These are phyloP conservation scores for Leptothorax acervorum DNA, from an alignment of 2,888 invertebrate genomes.

Conservation along the genomic window DNA sequence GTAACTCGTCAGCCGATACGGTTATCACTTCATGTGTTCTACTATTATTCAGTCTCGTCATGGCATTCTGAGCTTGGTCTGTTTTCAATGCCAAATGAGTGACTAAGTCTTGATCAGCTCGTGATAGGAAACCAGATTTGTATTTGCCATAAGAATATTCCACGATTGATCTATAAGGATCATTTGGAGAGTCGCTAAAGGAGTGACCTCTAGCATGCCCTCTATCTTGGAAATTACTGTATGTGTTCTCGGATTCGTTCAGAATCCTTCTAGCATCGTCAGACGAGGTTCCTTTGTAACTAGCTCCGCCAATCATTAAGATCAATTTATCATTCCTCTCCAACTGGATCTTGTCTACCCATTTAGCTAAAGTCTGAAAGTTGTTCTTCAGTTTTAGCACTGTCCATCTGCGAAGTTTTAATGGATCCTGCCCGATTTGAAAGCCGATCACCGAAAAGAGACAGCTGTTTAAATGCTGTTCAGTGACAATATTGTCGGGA, in stretches of 20 bases:
- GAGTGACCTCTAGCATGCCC: slow-evolving; percentile 81
- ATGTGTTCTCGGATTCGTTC: slow-evolving; percentile 71
- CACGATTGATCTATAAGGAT: too few relatives aligned
- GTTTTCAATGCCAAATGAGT: slow-evolving; percentile 69
- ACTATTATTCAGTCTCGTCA: too few relatives aligned
- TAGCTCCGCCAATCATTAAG: slow-evolving; percentile 76
- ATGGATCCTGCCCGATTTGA: slow-evolving; percentile 64
- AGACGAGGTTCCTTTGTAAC: slow-evolving; percentile 69
- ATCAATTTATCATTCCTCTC: slow-evolving; percentile 53
- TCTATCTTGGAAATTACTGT: background rate
- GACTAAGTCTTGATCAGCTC: slow-evolving; percentile 72
- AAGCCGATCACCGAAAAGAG: slow-evolving; percentile 74
- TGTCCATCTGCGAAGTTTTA: slow-evolving; percentile 60
- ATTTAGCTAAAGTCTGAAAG: slow-evolving; percentile 48
- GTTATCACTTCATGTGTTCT: too few relatives aligned
- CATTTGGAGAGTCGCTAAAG: too few relatives aligned
- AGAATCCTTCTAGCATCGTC: slow-evolving; percentile 66
- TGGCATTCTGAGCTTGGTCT: background rate
- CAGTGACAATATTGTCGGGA: slow-evolving; percentile 38
- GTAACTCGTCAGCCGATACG: too few relatives aligned
- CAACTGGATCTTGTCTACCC: slow-evolving; percentile 54
- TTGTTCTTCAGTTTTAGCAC: slow-evolving; percentile 63
- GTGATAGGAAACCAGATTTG: slow-evolving; percentile 67
- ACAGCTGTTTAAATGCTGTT: slow-evolving; percentile 72
- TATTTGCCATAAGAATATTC: too few relatives aligned